Percentiles rank a stretch among this genome's conserved stretches.
These are phyloP conservation scores for Microtus montanus DNA, from an alignment of 2,113 vertebrate genomes.

Conservation along the genomic window DNA sequence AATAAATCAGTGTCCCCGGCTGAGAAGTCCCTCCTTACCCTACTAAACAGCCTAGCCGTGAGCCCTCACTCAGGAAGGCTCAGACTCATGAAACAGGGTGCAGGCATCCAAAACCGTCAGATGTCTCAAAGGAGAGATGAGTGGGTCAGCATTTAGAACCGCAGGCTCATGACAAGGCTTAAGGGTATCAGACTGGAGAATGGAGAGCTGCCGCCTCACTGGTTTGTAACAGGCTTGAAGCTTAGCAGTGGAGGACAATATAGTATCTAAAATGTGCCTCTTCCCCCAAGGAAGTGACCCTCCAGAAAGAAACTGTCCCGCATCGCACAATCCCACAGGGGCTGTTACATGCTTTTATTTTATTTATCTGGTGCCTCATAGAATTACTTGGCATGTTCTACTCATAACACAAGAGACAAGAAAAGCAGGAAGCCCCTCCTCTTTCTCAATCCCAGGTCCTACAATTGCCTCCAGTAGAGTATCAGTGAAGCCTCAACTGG, in stretches of 20 bases:
- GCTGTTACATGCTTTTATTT: neutral
- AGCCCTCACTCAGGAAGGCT: neutral
- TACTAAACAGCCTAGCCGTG: neutral
- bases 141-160: neutral
- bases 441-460: neutral
- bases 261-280: neutral
- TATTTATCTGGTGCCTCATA: fast-evolving
- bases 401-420: neutral
- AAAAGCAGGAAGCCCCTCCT: neutral
- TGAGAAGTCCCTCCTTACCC: neutral
- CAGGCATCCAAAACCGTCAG: neutral
- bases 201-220: fast-evolving
- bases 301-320: neutral
- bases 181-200: neutral
- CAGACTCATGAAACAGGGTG: neutral
- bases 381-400: neutral
- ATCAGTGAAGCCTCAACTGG: neutral
- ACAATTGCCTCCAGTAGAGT: fast-evolving
- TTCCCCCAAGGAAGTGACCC: too few relatives aligned
- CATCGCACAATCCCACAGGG: fast-evolving
- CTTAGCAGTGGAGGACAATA: neutral
- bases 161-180: neutral
- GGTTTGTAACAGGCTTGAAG: neutral
- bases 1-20: neutral
- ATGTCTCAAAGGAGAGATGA: neutral